A percentile compares a stretch with the other conserved stretches of the same genome.
Conservation (phyloP, 2,113 vertebrate genomes). For the Siphamia tubifer region DNA sequence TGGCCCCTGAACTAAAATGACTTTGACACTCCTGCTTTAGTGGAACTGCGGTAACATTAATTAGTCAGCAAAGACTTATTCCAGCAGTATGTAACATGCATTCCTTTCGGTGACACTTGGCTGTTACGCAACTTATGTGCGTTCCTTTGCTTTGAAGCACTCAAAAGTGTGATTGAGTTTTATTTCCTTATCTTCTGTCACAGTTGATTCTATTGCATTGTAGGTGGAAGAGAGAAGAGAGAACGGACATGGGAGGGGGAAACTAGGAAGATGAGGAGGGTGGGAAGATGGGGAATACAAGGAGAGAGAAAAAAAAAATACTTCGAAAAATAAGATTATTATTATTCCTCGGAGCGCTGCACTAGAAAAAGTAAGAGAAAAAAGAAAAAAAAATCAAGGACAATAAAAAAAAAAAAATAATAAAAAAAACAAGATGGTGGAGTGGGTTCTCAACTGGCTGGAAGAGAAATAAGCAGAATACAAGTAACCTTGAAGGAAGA, state of each 20-base stretch:
- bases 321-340: background rate
- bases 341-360: background rate
- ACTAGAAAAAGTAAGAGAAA: background rate
- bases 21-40: no score
- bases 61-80: conserved; percentile 4
- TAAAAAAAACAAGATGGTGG: background rate
- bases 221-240: background rate
- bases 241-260: background rate
- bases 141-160: background rate
- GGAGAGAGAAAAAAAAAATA: background rate
- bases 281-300: no score
- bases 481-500: conserved; percentile 46
- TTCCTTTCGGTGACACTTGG: background rate
- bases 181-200: background rate
- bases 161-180: background rate
- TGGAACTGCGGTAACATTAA: conserved; percentile 14
- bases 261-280: background rate
- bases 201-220: background rate
- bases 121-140: background rate
- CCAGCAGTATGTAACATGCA: background rate
- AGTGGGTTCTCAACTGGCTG: background rate
- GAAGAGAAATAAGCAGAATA: background rate
- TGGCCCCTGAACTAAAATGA: no score
- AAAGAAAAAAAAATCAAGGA: background rate
- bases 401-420: background rate